Conservation (phyloP, 2,888 invertebrate species). For the Epinotia ramella region DNA sequence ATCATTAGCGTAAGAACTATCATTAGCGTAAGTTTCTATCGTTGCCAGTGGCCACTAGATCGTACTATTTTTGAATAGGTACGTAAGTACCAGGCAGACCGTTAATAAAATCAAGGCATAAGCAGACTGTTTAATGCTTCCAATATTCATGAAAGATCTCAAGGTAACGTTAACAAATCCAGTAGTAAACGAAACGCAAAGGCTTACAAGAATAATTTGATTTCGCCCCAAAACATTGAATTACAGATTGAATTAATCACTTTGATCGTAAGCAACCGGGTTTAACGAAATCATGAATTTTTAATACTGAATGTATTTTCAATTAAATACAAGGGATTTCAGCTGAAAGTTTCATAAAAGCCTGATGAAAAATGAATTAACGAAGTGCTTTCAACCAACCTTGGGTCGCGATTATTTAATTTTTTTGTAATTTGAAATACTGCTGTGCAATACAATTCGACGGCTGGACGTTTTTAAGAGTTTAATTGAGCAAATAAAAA, state of each 20-base stretch:
- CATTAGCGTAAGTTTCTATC: not conserved
- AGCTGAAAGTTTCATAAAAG: constrained; percentile 52
- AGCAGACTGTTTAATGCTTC: constrained; percentile 22
- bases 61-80: not conserved
- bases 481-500: not conserved
- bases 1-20: no score
- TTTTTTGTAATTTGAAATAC: constrained; percentile 49
- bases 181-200: constrained; percentile 35
- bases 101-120: constrained; percentile 11
- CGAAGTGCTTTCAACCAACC: constrained; percentile 53
- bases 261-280: constrained; percentile 44
- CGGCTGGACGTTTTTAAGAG: constrained; percentile 1
- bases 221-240: constrained; percentile 42
- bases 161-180: constrained; percentile 34
- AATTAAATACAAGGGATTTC: constrained; percentile 47
- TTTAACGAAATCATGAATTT: constrained; percentile 41
- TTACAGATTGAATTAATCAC: constrained; percentile 45
- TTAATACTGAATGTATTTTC: constrained; percentile 45
- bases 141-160: constrained; percentile 25
- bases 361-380: constrained; percentile 56
- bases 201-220: constrained; percentile 37
- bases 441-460: constrained; percentile 9
- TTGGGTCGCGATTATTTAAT: constrained; percentile 53
- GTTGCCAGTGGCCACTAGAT: not conserved
- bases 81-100: not conserved